phyloP scores from a whole-genome alignment of 2,888 invertebrate species.

The Trichopoda pennipes region DNA sequence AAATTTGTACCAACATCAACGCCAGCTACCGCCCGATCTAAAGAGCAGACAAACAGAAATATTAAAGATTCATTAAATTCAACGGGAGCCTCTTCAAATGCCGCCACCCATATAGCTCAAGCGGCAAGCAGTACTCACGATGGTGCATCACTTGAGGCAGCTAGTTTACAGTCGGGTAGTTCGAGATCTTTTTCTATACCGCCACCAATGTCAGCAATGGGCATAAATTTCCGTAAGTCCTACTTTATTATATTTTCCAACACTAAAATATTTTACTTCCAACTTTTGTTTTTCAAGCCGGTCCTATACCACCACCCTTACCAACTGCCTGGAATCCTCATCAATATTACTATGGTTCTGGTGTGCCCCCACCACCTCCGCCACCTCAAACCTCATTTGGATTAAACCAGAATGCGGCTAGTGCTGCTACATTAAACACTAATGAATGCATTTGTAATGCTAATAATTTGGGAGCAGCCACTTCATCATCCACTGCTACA shows the following conservation, averaged over 20 bases:
- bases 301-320: constrained; percentile 71
- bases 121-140: constrained; percentile 74
- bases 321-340: constrained; percentile 76
- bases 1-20: constrained; percentile 57
- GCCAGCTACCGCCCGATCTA: constrained; percentile 34
- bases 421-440: constrained; percentile 49
- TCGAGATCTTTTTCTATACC: constrained; percentile 79
- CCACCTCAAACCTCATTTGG: constrained; percentile 67
- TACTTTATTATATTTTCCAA: not conserved
- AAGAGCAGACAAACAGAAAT: constrained; percentile 36
- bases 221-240: constrained; percentile 77
- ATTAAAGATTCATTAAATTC: constrained; percentile 68
- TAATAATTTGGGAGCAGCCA: constrained; percentile 64
- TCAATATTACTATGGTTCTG: constrained; percentile 65
- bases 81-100: constrained; percentile 65
- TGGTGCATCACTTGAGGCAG: constrained; percentile 77
- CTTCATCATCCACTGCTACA: constrained; percentile 63
- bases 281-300: constrained; percentile 44
- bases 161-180: constrained; percentile 79
- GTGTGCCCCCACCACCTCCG: constrained; percentile 71
- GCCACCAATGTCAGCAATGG: constrained; percentile 77
- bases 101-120: constrained; percentile 74
- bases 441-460: constrained; percentile 72
- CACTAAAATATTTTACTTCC: not conserved
- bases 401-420: constrained; percentile 50